Evolutionary conservation across 2,888 invertebrate species (phyloP), one percentile per base, ranked within the genome.

Genomic region (Phyllotreta cruciferae): DNA sequence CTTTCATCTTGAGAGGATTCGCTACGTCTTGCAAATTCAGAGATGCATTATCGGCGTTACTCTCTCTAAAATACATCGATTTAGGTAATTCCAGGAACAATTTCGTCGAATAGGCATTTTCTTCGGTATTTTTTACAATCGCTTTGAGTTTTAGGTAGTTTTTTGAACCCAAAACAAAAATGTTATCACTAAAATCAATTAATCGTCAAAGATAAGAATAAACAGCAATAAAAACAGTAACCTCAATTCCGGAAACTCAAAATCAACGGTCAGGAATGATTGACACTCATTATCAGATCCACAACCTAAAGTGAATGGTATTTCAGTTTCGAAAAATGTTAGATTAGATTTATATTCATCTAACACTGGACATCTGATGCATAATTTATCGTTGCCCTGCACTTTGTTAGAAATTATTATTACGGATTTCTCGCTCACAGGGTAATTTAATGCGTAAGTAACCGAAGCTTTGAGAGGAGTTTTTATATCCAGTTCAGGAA

Each of bases 221-320:
- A n/a, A n/a, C n/a, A n/a, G n/a, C n/a, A n/a, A n/a, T n/a, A n/a
- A n/a, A n/a, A n/a, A n/a, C n/a, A n/a, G n/a, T n/a, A n/a, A 69
- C 69, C 61, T 49, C 47, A 71, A 45, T 42, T 62, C 56, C 6
- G 58, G 24, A 62, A 70, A 66, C 24, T 45, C 42, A 7, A 63
- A 70, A 0, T 71, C 74, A 74, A 87, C 75, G 1, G 74, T 73
- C 3, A 87, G 74, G 75, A 83, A 81, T 0, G 86, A 84, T 6
- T 78, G 81, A 72, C 87, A 85, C 56, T 83, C 79, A 41, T 84
- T 77, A 63, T 86, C 85, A 9, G 82, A 79, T 0, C 85, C 86
- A 70, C 87, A 87, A 60, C 84, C 85, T 45, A 82, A 79, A 0
- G 83, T 80, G 45, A 75, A 75, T 0, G 77, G 76, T 35, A 79